phyloP scores from a whole-genome alignment of 1,140 invertebrate species.

The Bombus consobrinus region DNA sequence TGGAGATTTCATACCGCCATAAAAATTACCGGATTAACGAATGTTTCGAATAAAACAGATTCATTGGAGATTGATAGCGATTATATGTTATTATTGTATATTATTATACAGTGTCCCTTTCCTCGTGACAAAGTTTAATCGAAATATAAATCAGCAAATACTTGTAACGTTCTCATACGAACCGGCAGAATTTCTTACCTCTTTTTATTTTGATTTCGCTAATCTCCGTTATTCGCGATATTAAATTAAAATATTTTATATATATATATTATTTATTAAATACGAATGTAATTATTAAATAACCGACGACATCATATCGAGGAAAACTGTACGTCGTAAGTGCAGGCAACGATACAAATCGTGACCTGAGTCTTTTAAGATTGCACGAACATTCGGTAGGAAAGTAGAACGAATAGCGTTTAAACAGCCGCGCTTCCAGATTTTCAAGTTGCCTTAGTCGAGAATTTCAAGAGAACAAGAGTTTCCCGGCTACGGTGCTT shows the following conservation, averaged over 20 bases:
- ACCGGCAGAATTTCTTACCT: no score
- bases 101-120: no score
- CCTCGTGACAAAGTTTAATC: no score
- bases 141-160: no score
- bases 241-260: no score
- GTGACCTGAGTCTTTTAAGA: neutral
- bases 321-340: neutral
- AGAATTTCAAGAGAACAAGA: conserved; percentile 18
- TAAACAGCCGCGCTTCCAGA: conserved; percentile 9
- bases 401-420: neutral
- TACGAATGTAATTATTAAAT: no score
- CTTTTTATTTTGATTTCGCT: no score
- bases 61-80: no score
- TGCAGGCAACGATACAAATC: neutral
- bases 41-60: neutral
- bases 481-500: neutral
- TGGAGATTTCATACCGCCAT: neutral
- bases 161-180: no score
- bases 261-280: no score
- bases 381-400: neutral
- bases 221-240: no score
- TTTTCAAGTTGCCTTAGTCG: neutral
- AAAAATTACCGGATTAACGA: neutral
- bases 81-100: no score
- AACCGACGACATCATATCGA: neutral